These are phyloP conservation scores for Neogale vison DNA, from an alignment of 2,113 vertebrate species.

Conservation along the genomic window DNA sequence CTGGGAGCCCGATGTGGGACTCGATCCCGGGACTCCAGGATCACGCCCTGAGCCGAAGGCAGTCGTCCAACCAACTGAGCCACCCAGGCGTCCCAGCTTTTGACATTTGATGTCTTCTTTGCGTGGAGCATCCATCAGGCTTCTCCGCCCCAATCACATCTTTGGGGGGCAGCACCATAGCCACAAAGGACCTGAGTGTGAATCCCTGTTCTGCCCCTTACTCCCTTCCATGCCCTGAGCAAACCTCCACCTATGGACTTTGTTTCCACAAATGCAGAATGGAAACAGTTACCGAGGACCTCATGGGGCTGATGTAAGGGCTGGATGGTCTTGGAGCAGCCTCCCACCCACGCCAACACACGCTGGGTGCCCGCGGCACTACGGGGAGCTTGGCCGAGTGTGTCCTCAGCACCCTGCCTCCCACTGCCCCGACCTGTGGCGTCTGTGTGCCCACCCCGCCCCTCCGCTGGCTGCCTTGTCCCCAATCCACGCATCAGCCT, in stretches of 20 bases:
- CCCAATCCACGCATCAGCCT: background rate
- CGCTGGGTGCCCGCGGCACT: background rate
- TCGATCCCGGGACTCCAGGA: too few species aligned
- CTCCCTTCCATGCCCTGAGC: background rate
- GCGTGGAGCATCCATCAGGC: background rate
- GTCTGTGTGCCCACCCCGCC: too few species aligned
- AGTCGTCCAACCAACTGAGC: too few species aligned
- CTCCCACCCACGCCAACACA: too few species aligned
- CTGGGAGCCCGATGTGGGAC: too few species aligned
- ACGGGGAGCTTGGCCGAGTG: rapidly evolving
- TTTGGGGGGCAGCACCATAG: background rate
- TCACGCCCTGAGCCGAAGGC: too few species aligned
- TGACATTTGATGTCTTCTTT: background rate
- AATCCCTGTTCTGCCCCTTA: background rate
- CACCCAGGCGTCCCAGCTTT: too few species aligned
- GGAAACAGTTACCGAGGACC: background rate
- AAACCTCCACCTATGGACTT: background rate
- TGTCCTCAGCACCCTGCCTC: background rate
- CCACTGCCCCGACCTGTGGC: rapidly evolving
- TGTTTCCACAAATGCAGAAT: background rate
- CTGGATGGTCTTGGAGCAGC: background rate
- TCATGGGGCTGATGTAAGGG: background rate
- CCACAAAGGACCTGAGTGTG: background rate
- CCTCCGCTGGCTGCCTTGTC: background rate
- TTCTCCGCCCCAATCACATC: background rate